Percentiles rank a stretch among this genome's conserved stretches.
phyloP scores from a whole-genome alignment of 2,113 vertebrate species.

The Tachysurus vachellii region DNA sequence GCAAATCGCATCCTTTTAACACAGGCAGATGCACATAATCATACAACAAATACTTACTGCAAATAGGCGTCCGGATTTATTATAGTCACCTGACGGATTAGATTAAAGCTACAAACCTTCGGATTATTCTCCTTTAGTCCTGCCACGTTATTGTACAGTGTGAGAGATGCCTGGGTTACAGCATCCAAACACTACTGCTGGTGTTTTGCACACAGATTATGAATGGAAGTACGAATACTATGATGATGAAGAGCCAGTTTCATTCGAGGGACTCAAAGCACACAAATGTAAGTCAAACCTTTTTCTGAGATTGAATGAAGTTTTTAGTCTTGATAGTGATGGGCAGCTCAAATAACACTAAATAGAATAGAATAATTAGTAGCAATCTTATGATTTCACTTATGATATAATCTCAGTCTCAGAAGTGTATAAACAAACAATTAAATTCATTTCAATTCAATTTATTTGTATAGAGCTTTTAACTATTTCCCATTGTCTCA shows the following conservation, averaged over 20 bases:
- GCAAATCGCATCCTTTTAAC: not conserved
- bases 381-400: not conserved
- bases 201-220: slow-evolving; percentile 75
- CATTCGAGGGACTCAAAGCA: slow-evolving; percentile 86
- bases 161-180: slow-evolving; percentile 74
- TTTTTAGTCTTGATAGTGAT: not conserved
- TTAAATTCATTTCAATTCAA: too few species aligned
- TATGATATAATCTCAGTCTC: not conserved
- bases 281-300: slow-evolving; percentile 83
- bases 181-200: slow-evolving; percentile 72
- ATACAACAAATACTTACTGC: not conserved
- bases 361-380: too few species aligned
- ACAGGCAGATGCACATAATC: not conserved
- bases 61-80: not conserved
- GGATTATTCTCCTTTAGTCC: not conserved
- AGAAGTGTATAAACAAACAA: not conserved
- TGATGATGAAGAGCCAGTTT: slow-evolving; percentile 83
- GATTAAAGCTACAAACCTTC: not conserved
- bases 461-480: too few species aligned
- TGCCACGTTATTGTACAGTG: not conserved
- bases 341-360: too few species aligned
- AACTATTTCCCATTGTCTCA: too few species aligned
- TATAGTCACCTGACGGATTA: not conserved
- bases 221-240: slow-evolving; percentile 91
- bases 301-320: not conserved